phyloP scores from a whole-genome alignment of 1,140 invertebrate genomes.

The Maconellicoccus hirsutus region DNA sequence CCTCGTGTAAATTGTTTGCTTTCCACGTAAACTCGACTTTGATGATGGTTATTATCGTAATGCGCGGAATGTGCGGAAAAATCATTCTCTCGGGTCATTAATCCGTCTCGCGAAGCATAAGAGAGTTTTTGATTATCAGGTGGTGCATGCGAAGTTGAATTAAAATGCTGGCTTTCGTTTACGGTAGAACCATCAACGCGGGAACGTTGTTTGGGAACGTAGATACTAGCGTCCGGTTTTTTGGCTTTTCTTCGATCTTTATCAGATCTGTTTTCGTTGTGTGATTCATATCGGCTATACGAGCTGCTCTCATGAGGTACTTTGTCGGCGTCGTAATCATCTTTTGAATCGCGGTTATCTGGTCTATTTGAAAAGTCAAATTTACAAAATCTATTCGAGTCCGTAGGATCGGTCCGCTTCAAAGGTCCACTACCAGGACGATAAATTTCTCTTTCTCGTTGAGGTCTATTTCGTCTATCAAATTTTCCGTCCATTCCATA shows the following conservation, averaged over 20 bases:
- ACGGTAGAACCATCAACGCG: conserved; percentile 32
- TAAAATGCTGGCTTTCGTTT: conserved; percentile 23
- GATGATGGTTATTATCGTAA: background rate
- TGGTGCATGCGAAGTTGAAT: background rate
- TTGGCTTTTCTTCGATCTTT: conserved; percentile 24
- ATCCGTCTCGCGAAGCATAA: background rate
- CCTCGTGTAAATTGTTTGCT: conserved; percentile 2
- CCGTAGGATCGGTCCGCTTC: conserved; percentile 39
- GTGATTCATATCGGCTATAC: conserved; percentile 30
- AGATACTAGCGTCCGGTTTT: conserved; percentile 25
- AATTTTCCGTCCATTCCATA: conserved; percentile 23
- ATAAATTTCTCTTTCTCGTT: conserved; percentile 38
- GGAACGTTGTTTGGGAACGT: conserved; percentile 27
- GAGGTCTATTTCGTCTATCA: conserved; percentile 28
- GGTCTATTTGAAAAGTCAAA: background rate
- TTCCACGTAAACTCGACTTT: conserved; percentile 25
- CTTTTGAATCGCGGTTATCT: background rate
- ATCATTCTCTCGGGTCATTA: background rate
- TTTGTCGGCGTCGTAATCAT: background rate
- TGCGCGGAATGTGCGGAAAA: background rate
- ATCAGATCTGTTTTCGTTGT: conserved; percentile 32
- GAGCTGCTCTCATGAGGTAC: background rate
- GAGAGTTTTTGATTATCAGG: background rate
- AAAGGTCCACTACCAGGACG: conserved; percentile 49
- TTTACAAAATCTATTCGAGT: conserved; percentile 35